Conservation (phyloP, 1,140 invertebrate genomes). For the Brachionus rotundiformis region DNA sequence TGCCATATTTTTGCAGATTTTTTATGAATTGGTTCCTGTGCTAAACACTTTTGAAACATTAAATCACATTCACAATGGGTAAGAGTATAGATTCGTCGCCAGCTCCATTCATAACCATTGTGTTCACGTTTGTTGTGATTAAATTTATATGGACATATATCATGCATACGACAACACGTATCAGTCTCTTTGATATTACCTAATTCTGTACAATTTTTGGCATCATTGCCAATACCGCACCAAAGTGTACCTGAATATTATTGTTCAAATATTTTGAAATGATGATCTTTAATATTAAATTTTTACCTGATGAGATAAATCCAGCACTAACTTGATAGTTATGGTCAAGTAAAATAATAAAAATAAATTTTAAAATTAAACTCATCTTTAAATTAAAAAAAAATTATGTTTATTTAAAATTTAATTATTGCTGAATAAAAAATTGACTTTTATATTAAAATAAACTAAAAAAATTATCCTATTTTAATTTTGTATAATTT, state of each 20-base stretch:
- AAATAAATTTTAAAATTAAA: background rate
- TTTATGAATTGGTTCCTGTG: background rate
- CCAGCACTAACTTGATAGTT: background rate
- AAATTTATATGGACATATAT: constrained; percentile 70
- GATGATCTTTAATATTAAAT: background rate
- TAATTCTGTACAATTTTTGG: constrained; percentile 70
- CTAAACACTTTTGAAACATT: constrained; percentile 18
- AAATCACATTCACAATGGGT: constrained; percentile 38
- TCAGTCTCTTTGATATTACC: constrained; percentile 71
- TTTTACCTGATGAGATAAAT: background rate
- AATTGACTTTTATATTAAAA: background rate
- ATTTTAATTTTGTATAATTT: constrained; percentile 92
- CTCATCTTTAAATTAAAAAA: background rate
- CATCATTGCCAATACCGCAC: constrained; percentile 73
- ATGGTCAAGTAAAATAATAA: background rate
- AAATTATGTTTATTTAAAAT: constrained; percentile 18
- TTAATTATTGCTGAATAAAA: background rate
- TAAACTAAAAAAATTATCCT: constrained; percentile 43
- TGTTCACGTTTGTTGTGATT: constrained; percentile 64
- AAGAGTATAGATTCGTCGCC: background rate
- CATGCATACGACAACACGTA: constrained; percentile 75
- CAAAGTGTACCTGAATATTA: constrained; percentile 70
- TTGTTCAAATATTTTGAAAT: background rate
- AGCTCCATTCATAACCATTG: constrained; percentile 35
- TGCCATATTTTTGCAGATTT: constrained; percentile 24